Base-by-base conservation (phyloP, 30 jellyfish, hydroid and myxozoan genomes). In the Hydractinia echinata region DNA sequence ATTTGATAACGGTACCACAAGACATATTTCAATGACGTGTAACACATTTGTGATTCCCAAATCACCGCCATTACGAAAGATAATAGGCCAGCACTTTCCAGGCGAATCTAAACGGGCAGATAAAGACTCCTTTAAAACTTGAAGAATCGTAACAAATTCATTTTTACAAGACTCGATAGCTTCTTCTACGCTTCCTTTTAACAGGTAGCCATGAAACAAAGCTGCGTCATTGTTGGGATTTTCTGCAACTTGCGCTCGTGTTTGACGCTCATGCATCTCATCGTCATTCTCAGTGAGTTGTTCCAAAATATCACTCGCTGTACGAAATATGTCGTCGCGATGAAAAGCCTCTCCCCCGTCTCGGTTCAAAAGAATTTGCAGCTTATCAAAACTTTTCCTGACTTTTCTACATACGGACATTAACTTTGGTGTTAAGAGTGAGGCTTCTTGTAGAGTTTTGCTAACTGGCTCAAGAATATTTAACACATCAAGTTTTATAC, bases 401-500 rank as follows among this genome's bases (percentile, higher is more conserved):
- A 10, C 62, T 8, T 72, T 72, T 72, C 56, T 48, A 50, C 73
- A 4, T 4, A 51, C 1, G 9, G 84, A 51, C 51, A 76, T 21
- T n/a, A 76, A 39, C 4, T 51, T 15, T 76, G 84, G 84, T 18
- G 18, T 7, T 20, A 76, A 7, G 4, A 76, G 76, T 14, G 81
- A 30, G 50, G 54, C 58, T 5, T 50, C 77, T 16, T 76, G 84
- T 77, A 76, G 49, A 13, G 77, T 54, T 53, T 50, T 76, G 15
- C 78, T 50, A 4, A 5, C 50, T 20, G 84, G 84, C 50, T 50
- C 52, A 49, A 76, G 81, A 20, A 71, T 44, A 13, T 39, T 5
- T 5, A 71, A 51, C 48, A 71, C 61, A 71, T 71, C 81, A 20
- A 71, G 81, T n/a, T 71, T 50, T 71, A 50, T 50, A 71, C 58